Conservation (phyloP, 2,797 vertebrate genomes). For the Centropyge bicolor region DNA sequence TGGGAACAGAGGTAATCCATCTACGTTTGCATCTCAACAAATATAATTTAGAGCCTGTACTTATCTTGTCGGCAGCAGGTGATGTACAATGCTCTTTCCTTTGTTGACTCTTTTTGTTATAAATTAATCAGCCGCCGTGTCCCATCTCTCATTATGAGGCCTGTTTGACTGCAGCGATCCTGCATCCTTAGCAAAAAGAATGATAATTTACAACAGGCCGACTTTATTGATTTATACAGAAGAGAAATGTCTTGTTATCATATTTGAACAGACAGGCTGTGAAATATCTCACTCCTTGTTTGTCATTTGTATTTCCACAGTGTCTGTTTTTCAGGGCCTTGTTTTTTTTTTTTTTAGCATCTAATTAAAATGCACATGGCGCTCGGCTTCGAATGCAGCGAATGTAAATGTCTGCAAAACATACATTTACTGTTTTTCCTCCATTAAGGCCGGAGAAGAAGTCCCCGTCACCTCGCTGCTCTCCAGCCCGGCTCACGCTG, state of each 20-base stretch:
- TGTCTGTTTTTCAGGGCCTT: slow-evolving; percentile 6
- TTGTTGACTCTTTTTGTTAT: slow-evolving; percentile 72
- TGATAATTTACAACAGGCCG: slow-evolving; percentile 63
- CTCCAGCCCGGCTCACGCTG: slow-evolving; percentile 28
- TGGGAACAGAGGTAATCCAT: slow-evolving; percentile 76
- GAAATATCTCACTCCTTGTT: slow-evolving; percentile 55
- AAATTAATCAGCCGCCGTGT: slow-evolving; percentile 71
- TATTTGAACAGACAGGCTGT: slow-evolving; percentile 53
- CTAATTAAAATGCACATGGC: slow-evolving; percentile 43
- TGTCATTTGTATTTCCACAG: slow-evolving; percentile 46
- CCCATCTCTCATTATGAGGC: slow-evolving; percentile 67
- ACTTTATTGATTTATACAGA: slow-evolving; percentile 61
- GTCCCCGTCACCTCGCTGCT: slow-evolving; percentile 40
- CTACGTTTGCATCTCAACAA: slow-evolving; percentile 77
- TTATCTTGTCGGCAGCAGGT: slow-evolving; percentile 73
- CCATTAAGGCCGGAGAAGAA: slow-evolving; percentile 23
- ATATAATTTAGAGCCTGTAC: slow-evolving; percentile 75
- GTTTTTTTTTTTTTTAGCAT: background rate
- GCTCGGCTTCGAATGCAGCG: background rate
- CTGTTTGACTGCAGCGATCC: slow-evolving; percentile 31
- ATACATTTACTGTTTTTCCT: background rate
- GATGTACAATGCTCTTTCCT: slow-evolving; percentile 66
- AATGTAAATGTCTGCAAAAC: slow-evolving; percentile 26
- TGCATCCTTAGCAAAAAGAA: slow-evolving; percentile 61
- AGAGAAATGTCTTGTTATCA: slow-evolving; percentile 62